phyloP scores from a whole-genome alignment of 2,797 vertebrate species.

The Mus caroli region DNA sequence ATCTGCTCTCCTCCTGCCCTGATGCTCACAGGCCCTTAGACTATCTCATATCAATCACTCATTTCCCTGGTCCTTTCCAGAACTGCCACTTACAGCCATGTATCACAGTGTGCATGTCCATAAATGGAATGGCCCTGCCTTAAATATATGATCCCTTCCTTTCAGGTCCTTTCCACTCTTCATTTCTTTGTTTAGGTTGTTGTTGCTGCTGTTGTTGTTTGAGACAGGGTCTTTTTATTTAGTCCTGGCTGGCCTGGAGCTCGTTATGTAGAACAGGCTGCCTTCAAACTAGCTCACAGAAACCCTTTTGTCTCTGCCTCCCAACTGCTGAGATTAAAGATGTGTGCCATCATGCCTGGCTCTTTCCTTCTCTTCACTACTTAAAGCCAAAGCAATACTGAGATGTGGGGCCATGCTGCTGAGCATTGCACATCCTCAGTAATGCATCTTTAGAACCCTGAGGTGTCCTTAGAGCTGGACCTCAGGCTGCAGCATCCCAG shows the following conservation, averaged over 20 bases:
- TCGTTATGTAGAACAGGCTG: neutral
- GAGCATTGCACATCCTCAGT: neutral
- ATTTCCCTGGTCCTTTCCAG: neutral
- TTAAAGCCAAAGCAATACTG: neutral
- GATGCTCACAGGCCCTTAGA: neutral
- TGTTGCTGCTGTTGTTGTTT: neutral
- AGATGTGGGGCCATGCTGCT: no score
- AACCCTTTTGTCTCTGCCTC: neutral
- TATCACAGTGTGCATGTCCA: neutral
- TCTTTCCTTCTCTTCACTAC: neutral
- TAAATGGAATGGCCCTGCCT: no score
- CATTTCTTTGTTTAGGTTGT: neutral
- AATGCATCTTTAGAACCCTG: neutral
- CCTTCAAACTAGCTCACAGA: neutral
- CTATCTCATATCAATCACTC: neutral
- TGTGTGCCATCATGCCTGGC: no score
- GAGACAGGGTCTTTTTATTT: neutral
- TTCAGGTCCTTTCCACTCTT: neutral
- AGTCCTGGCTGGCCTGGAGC: neutral
- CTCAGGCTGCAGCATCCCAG: neutral
- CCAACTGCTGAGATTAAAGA: neutral
- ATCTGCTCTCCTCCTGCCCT: neutral
- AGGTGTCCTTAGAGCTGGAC: neutral
- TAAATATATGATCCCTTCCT: neutral
- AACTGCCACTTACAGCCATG: neutral